phyloP scores from a whole-genome alignment of 2,888 invertebrate genomes.

The Chelonus formosanus region DNA sequence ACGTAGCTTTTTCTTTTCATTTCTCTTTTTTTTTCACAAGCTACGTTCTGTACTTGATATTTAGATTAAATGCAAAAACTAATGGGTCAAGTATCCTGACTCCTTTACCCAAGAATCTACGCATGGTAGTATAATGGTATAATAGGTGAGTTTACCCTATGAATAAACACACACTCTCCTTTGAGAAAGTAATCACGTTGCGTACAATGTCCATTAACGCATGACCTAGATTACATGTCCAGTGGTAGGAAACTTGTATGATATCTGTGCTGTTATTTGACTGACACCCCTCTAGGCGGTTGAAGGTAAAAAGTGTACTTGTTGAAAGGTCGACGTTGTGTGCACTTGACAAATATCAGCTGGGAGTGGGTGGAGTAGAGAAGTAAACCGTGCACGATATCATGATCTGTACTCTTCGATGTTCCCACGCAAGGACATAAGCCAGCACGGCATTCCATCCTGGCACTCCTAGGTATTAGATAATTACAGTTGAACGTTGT shows the following conservation, averaged over 20 bases:
- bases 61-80: too few relatives aligned
- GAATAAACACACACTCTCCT: constrained; percentile 10
- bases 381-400: constrained; percentile 20
- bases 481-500: constrained; percentile 46
- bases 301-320: constrained; percentile 7
- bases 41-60: too few relatives aligned
- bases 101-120: too few relatives aligned
- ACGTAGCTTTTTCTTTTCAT: too few relatives aligned
- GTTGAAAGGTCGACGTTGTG: constrained; percentile 1
- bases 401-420: constrained; percentile 34
- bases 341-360: constrained; percentile 22
- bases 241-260: constrained; percentile 9
- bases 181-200: constrained; percentile 25
- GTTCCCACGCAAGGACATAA: constrained; percentile 44
- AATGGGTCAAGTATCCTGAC: too few relatives aligned
- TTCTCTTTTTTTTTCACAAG: too few relatives aligned
- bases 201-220: constrained; percentile 34
- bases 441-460: constrained; percentile 45
- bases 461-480: constrained; percentile 50
- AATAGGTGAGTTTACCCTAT: too few relatives aligned
- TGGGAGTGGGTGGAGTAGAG: constrained; percentile 5
- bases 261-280: background rate
- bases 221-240: constrained; percentile 31
- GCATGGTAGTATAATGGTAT: too few relatives aligned
- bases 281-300: background rate